Percentiles rank a stretch among this genome's conserved stretches.
Evolutionary conservation across 2,797 vertebrate species (phyloP).

Genomic region (Vireo griseus): DNA sequence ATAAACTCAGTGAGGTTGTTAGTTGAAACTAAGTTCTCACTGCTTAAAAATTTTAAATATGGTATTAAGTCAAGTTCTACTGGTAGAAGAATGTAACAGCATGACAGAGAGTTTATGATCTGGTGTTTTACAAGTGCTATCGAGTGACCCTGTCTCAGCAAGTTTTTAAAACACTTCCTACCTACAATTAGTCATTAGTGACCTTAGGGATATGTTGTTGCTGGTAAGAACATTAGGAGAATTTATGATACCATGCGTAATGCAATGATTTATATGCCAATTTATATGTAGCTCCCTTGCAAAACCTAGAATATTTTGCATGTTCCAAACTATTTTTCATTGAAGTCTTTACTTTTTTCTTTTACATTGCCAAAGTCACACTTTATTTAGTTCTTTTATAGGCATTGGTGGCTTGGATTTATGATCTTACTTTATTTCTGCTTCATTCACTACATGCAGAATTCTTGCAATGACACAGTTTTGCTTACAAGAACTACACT

Average conservation of each 20-base stretch:
- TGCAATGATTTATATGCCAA: background rate
- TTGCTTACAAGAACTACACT: background rate
- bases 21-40: background rate
- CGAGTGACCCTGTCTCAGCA: background rate
- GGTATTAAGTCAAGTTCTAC: background rate
- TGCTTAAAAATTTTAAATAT: background rate
- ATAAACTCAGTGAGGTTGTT: background rate
- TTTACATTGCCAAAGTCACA: background rate
- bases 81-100: background rate
- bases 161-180: background rate
- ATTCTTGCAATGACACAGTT: background rate
- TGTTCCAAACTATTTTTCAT: conserved; percentile 14
- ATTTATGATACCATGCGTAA: background rate
- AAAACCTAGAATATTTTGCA: background rate
- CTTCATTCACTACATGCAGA: background rate
- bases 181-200: background rate
- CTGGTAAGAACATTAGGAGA: background rate
- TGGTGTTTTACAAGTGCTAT: background rate
- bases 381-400: background rate
- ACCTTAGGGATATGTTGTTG: background rate
- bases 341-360: background rate
- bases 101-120: background rate
- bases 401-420: background rate
- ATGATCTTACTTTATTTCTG: background rate
- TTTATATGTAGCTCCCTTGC: background rate